Conservation (phyloP, 2,888 invertebrate species). For the Macrostomum cliftonense region DNA sequence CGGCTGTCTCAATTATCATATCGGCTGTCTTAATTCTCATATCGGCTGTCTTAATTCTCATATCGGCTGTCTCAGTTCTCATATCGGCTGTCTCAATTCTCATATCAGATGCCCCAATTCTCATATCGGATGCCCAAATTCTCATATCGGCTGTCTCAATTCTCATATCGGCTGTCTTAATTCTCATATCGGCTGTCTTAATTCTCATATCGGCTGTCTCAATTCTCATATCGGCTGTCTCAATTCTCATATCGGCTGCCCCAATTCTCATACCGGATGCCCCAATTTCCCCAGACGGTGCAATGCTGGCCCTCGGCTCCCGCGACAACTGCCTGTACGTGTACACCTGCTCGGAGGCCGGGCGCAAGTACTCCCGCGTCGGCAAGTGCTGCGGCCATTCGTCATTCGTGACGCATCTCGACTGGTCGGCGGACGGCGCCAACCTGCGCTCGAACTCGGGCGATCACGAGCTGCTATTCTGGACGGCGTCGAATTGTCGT, state of each 20-base stretch:
- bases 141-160: too few relatives aligned
- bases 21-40: too few relatives aligned
- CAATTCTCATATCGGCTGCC: constrained; percentile 26
- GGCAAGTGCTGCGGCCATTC: constrained; percentile 76
- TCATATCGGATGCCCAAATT: too few relatives aligned
- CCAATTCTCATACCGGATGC: too few relatives aligned
- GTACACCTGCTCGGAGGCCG: constrained; percentile 54
- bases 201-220: too few relatives aligned
- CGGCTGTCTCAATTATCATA: too few relatives aligned
- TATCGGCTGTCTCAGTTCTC: too few relatives aligned
- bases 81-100: too few relatives aligned
- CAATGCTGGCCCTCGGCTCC: constrained; percentile 61
- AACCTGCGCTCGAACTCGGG: constrained; percentile 67
- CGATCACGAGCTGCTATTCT: constrained; percentile 70
- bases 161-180: too few relatives aligned
- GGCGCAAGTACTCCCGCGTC: constrained; percentile 56
- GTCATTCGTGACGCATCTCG: constrained; percentile 66
- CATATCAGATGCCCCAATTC: too few relatives aligned
- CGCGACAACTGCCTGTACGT: constrained; percentile 73
- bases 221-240: constrained; percentile 48
- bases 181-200: too few relatives aligned
- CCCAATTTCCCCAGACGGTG: constrained; percentile 46
- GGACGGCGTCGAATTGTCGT: constrained; percentile 39
- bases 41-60: too few relatives aligned
- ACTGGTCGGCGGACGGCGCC: constrained; percentile 67